These are phyloP conservation scores for Cinclus cinclus DNA, from an alignment of 2,113 vertebrate species.

Conservation along the genomic window DNA sequence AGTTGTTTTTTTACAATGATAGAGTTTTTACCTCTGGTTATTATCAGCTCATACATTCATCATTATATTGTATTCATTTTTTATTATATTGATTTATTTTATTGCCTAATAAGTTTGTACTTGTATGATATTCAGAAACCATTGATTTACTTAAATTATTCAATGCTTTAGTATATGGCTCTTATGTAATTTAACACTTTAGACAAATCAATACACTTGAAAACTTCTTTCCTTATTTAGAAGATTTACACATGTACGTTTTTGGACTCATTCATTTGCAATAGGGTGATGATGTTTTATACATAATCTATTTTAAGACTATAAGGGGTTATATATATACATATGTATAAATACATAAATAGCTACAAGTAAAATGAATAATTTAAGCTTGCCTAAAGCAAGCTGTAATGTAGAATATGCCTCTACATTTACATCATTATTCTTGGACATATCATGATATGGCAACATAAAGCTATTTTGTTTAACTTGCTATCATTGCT, in stretches of 20 bases:
- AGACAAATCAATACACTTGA: conserved; percentile 74
- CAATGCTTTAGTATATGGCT: conserved; percentile 70
- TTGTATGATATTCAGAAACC: conserved; percentile 75
- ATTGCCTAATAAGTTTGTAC: conserved; percentile 68
- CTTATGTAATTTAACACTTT: conserved; percentile 78
- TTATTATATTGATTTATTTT: conserved; percentile 76
- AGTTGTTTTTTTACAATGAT: conserved; percentile 64
- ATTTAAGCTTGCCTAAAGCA: conserved; percentile 30
- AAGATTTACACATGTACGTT: conserved; percentile 54
- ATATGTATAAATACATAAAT: background rate
- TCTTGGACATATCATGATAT: background rate
- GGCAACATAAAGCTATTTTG: background rate
- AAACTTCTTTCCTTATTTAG: conserved; percentile 64
- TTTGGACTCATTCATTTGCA: conserved; percentile 59
- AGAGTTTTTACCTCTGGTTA: conserved; percentile 69
- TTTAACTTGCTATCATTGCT: background rate
- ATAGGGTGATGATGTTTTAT: conserved; percentile 35
- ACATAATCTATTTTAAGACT: conserved; percentile 55
- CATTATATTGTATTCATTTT: conserved; percentile 66
- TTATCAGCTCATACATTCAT: conserved; percentile 69
- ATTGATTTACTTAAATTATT: conserved; percentile 84
- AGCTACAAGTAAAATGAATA: conserved; percentile 48
- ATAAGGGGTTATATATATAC: background rate
- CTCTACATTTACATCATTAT: background rate
- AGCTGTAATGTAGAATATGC: background rate